A percentile compares a stretch with the other conserved stretches of the same genome.
phyloP scores from a whole-genome alignment of 2,888 invertebrate genomes.

The Myathropa florea region DNA sequence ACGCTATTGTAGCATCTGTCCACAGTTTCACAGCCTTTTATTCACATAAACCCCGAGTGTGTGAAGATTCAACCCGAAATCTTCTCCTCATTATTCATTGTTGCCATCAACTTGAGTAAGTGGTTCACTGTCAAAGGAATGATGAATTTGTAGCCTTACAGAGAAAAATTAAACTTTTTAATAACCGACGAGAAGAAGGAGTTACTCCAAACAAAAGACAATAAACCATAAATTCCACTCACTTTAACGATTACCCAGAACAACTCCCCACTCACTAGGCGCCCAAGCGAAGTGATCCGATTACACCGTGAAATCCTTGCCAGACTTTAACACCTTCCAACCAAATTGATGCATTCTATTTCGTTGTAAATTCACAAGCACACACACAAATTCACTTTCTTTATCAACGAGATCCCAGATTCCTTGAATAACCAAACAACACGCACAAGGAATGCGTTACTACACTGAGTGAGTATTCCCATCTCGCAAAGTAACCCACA shows the following conservation, averaged over 20 bases:
- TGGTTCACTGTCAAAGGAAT: background rate
- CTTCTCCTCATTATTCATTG: background rate
- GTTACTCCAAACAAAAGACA: background rate
- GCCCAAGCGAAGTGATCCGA: background rate
- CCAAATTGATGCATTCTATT: background rate
- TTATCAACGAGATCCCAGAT: background rate
- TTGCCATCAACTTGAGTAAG: background rate
- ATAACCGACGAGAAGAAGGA: background rate
- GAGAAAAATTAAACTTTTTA: background rate
- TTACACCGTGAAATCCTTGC: background rate
- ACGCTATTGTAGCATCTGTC: background rate
- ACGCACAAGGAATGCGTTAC: conserved; percentile 5
- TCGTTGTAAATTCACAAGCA: background rate
- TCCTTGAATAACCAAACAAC: conserved; percentile 1
- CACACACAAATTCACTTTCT: background rate
- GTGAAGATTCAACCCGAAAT: background rate
- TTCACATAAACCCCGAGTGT: background rate
- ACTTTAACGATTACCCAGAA: background rate
- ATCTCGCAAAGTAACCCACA: background rate
- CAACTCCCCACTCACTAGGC: background rate
- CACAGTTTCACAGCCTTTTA: background rate
- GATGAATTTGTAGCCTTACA: background rate
- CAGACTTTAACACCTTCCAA: background rate
- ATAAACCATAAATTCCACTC: background rate
- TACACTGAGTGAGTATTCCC: background rate